A percentile compares a stretch with the other conserved stretches of the same genome.
Conservation (phyloP, 1,140 invertebrate genomes). For the Zaprionus ghesquierei region DNA sequence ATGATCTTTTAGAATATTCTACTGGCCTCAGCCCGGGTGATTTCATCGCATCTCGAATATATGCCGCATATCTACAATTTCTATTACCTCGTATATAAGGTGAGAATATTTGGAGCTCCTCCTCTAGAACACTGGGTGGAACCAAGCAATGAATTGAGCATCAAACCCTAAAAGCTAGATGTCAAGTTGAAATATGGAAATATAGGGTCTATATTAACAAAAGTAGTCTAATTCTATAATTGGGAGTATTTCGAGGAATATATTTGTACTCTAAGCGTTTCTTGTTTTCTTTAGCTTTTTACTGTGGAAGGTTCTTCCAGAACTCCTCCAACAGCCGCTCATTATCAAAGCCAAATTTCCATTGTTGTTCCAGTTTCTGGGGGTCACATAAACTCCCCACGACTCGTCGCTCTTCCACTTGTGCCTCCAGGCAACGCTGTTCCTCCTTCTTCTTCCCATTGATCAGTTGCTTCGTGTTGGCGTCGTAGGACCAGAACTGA, state of each 20-base stretch:
- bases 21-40: conserved; percentile 30
- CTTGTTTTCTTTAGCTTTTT: background rate
- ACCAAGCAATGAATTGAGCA: background rate
- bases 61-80: conserved; percentile 29
- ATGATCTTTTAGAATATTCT: conserved; percentile 22
- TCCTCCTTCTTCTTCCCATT: conserved; percentile 24
- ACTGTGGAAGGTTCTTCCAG: conserved; percentile 38
- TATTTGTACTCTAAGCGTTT: background rate
- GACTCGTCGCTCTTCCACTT: background rate
- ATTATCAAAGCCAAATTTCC: conserved; percentile 71
- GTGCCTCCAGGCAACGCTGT: conserved; percentile 54
- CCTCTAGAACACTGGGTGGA: background rate
- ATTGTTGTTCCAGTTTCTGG: conserved; percentile 46
- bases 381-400: conserved; percentile 45
- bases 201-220: background rate
- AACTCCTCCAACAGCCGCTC: conserved; percentile 39
- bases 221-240: background rate
- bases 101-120: conserved; percentile 46
- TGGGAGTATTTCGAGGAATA: background rate
- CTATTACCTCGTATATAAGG: conserved; percentile 48
- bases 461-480: conserved; percentile 80
- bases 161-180: background rate
- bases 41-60: conserved; percentile 29
- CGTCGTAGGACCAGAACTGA: conserved; percentile 94
- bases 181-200: background rate